Percentiles rank a stretch among this genome's conserved stretches.
Conservation (phyloP, 2,888 invertebrate species). For the Archips crataeganus region DNA sequence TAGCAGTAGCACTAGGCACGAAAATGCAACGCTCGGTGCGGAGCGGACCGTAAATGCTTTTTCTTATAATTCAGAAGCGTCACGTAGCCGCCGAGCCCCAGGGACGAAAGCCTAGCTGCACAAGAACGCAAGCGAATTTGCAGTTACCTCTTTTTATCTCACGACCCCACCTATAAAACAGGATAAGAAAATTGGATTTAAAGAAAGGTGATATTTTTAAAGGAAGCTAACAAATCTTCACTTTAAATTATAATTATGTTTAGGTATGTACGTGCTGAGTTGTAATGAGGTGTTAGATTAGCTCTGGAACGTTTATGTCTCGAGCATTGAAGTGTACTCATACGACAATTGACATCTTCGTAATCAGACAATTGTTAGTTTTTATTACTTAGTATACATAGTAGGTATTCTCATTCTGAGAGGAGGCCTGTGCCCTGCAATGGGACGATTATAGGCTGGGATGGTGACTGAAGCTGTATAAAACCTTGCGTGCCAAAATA, state of each 20-base stretch:
- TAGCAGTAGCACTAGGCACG: constrained; percentile 66
- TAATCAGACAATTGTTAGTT: not conserved
- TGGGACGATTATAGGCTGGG: too few species aligned
- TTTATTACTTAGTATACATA: not conserved
- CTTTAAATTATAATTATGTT: constrained; percentile 37
- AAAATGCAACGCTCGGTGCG: constrained; percentile 65
- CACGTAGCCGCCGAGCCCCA: constrained; percentile 77
- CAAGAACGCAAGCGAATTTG: constrained; percentile 80
- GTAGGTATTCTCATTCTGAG: not conserved
- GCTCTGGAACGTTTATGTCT: not conserved
- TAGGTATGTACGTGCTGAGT: constrained; percentile 15
- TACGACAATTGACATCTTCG: not conserved
- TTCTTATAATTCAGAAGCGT: constrained; percentile 84
- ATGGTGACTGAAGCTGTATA: too few species aligned
- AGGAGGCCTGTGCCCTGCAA: too few species aligned
- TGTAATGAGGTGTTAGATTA: constrained; percentile 21
- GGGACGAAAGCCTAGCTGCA: constrained; percentile 67
- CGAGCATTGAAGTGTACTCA: constrained; percentile 9
- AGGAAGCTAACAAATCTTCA: constrained; percentile 45
- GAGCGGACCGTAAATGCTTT: constrained; percentile 80
- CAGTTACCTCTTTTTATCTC: constrained; percentile 81
- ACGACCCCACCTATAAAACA: constrained; percentile 71
- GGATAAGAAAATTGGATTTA: constrained; percentile 76
- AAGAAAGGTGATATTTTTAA: constrained; percentile 55
- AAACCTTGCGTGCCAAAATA: constrained; percentile 34